Evolutionary conservation across 2,888 invertebrate species (phyloP), one percentile per base, ranked within the genome.

Genomic region (Scaptomyza caliginosa): DNA sequence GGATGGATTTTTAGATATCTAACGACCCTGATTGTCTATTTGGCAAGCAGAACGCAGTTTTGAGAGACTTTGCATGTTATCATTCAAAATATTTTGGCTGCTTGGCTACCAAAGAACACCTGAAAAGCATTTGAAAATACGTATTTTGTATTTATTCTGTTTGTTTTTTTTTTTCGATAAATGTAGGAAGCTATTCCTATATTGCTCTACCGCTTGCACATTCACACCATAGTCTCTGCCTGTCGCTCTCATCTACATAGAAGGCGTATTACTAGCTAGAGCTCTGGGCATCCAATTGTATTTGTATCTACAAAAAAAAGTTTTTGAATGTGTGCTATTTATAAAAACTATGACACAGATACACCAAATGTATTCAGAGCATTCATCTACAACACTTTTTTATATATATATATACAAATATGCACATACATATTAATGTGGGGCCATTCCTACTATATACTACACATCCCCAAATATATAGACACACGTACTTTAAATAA

Each of bases 271-370:
- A 64, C 74, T 72, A 42, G 75, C 62, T 17, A 28, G n/a, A 28
- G 34, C 48, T 67, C 49, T 46, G 23, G 64, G 69, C 69, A 67
- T 64, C 57, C 72, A 60, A 50, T 55, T 73, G 63, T 76, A 48
- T 71, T 59, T 66, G 82, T 65, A 62, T 69, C 69, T 65, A 51
- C 71, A 71, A 74, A 57, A 67, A 66, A 76, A 49, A 58, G 19
- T 74, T 69, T 74, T 54, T 56, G 21, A 74, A 77, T 77, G 81
- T 60, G 74, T 68, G 84, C 88, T 90, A 90, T 90, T 90, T 90
- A 82, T 86, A 86, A 81, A 76, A 80, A 70, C 73, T 77, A 89
- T 90, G 91, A 90, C 90, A 91, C 90, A 90, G 90, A 90, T 90
- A 77, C 82, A 81, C 67, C 59, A 51, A 69, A 66, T 62, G 66